Percentiles rank a stretch among this genome's conserved stretches.
Evolutionary conservation across 2,797 vertebrate species (phyloP).

Genomic region (Antrozous pallidus): DNA sequence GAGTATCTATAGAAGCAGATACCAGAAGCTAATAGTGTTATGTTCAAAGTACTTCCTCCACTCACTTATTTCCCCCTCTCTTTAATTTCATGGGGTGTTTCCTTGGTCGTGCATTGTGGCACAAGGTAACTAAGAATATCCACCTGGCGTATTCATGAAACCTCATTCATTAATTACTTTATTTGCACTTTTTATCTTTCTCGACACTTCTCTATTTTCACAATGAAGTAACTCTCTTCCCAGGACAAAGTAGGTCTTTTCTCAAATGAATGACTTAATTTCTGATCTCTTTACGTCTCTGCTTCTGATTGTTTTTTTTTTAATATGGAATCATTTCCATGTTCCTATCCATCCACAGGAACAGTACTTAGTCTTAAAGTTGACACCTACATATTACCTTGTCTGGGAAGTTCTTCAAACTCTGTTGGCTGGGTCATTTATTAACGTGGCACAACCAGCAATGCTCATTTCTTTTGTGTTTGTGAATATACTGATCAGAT

Average conservation of each 20-base stretch:
- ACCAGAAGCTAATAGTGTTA: slow-evolving; percentile 21
- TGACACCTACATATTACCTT: background rate
- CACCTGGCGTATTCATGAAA: background rate
- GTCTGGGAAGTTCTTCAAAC: background rate
- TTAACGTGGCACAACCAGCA: background rate
- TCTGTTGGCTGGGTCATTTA: background rate
- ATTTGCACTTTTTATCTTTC: background rate
- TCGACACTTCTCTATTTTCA: background rate
- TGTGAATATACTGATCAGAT: background rate
- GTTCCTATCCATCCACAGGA: background rate
- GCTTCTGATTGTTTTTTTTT: background rate
- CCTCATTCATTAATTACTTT: slow-evolving; percentile 12
- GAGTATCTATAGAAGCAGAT: background rate
- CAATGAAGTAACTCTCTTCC: background rate
- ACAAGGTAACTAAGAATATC: slow-evolving; percentile 18
- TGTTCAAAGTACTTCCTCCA: slow-evolving; percentile 29
- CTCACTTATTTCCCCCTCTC: slow-evolving; percentile 1
- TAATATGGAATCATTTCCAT: background rate
- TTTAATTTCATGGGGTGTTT: slow-evolving; percentile 57
- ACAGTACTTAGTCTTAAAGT: background rate
- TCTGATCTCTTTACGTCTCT: slow-evolving; percentile 9
- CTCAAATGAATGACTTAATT: background rate
- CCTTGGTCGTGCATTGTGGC: slow-evolving; percentile 45
- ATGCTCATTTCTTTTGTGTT: background rate
- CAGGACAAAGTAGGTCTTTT: background rate